These are phyloP conservation scores for Oxycera nigricornis DNA, from an alignment of 2,888 invertebrate species.

Conservation along the genomic window DNA sequence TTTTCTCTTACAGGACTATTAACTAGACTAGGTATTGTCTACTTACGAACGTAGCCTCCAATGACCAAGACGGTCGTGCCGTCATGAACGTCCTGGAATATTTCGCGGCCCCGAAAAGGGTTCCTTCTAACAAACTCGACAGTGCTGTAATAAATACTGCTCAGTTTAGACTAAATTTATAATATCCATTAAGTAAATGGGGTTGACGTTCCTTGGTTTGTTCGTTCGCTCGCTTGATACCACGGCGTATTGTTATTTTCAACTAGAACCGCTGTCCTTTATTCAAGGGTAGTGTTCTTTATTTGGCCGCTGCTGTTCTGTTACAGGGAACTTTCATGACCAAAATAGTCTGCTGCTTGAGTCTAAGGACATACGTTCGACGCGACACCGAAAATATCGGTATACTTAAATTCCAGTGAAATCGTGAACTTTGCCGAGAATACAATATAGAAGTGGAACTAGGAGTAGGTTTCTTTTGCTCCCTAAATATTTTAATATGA, in stretches of 20 bases:
- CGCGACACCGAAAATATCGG: not conserved
- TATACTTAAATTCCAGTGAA: not conserved
- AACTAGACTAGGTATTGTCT: constrained; percentile 11
- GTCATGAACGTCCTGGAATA: not conserved
- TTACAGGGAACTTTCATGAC: constrained; percentile 2
- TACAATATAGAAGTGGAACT: too few species aligned
- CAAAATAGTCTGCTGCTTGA: not conserved
- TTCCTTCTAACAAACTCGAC: constrained; percentile 10
- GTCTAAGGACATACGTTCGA: not conserved
- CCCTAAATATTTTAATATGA: too few species aligned
- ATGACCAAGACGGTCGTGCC: constrained; percentile 11
- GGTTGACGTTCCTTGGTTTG: constrained; percentile 50
- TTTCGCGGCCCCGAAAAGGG: constrained; percentile 7
- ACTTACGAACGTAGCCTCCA: constrained; percentile 9
- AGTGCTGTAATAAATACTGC: constrained; percentile 45
- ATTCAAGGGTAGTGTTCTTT: not conserved
- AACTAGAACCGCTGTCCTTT: not conserved
- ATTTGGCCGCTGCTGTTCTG: not conserved
- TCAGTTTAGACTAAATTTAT: constrained; percentile 57
- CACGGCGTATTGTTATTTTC: constrained; percentile 9
- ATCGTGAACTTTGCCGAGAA: not conserved
- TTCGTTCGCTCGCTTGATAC: not conserved
- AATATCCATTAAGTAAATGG: constrained; percentile 62
- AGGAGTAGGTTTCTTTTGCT: too few species aligned
- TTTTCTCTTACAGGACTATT: constrained; percentile 20